Base-by-base conservation (phyloP, 2,113 vertebrate genomes). In the Haliaeetus leucogaster region DNA sequence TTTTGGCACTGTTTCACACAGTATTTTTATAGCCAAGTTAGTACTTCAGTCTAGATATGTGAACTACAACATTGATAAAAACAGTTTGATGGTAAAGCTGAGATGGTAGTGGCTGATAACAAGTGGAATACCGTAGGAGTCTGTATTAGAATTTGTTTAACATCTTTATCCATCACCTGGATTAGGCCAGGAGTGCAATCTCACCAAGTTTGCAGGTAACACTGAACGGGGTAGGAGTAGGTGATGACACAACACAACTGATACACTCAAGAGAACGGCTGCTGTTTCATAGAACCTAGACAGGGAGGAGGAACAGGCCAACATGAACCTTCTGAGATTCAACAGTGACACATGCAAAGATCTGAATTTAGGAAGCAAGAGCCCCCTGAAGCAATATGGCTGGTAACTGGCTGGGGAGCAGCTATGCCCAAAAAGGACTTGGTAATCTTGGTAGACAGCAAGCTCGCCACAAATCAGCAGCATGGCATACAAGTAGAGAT, bases 321-420 rank as follows among this genome's bases (percentile, higher is more conserved):
- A 42, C 36, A 34, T 27, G 34, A 80, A 42, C 34, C 16, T 52
- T 63, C 36, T 47, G 17, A 77, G 18, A 61, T 14, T 50, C 22
- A 63, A 32, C 30, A 55, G 19, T 15, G 26, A 71, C 19, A 50
- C 0, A 0, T 47, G 5, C 40, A 48, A 90, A 68, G 29, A 73
- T 4, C 11, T 27, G 30, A 52, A 56, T 30, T 84, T 45, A 77
- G 71, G n/a, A 86, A 86, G 42, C 16, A 91, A 86, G 21, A 67
- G 21, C 3, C 5, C 5, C 11, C 36, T n/a, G 9, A 55, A 81
- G 6, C 1, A 0, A 34, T 22, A 32, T 3, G 16, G 8, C 16
- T 62, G 0, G 0, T 55, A 65, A 82, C 15, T 16, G 4, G 23
- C 29, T 59, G 13, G 8, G 30, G 12, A 81, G 50, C 17, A 79